Percentiles rank a stretch among this genome's conserved stretches.
Evolutionary conservation across 2,113 vertebrate genomes (phyloP).

Genomic region (Conger conger): DNA sequence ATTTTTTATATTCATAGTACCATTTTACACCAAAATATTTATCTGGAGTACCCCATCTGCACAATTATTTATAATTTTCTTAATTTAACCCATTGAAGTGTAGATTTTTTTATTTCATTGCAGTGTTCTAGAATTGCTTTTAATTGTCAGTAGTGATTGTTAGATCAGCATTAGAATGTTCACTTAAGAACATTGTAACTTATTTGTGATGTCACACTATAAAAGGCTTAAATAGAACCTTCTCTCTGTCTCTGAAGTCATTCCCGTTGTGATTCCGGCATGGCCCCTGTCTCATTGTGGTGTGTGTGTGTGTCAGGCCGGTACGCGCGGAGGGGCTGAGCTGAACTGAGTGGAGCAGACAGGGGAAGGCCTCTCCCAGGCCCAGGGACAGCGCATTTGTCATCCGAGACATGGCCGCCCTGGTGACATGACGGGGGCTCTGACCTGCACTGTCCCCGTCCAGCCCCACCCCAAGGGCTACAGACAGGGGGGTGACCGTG

Average conservation of each 20-base stretch:
- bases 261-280: too few relatives aligned
- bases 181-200: too few relatives aligned
- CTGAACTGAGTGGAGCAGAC: not conserved
- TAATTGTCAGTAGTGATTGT: too few relatives aligned
- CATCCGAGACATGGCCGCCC: not conserved
- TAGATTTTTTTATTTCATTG: too few relatives aligned
- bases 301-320: not conserved
- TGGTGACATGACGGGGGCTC: not conserved
- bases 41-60: not conserved
- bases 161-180: too few relatives aligned
- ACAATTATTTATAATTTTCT: not conserved
- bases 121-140: too few relatives aligned
- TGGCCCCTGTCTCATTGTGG: too few relatives aligned
- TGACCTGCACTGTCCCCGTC: conserved; percentile 10
- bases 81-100: too few relatives aligned
- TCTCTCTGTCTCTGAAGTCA: too few relatives aligned
- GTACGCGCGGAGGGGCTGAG: not conserved
- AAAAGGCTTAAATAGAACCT: too few relatives aligned
- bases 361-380: not conserved
- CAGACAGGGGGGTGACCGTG: not conserved
- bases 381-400: not conserved
- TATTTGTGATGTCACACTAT: too few relatives aligned
- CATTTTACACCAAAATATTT: not conserved
- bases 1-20: not conserved
- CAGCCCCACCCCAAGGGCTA: not conserved